A percentile compares a stretch with the other conserved stretches of the same genome.
Conservation (phyloP, 2,113 vertebrate genomes). For the Cervus canadensis region DNA sequence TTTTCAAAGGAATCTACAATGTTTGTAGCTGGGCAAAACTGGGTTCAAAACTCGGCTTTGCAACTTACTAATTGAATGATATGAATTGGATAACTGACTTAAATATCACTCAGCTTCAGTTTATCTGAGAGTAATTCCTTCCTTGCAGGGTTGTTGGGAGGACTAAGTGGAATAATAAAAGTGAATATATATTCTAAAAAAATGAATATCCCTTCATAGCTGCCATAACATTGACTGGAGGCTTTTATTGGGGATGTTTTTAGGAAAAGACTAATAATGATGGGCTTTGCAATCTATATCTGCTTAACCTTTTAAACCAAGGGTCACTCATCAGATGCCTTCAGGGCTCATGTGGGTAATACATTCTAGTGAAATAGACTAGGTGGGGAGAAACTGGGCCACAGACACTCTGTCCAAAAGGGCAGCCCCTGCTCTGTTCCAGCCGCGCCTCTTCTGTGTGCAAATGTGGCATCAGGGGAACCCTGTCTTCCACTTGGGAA, state of each 20-base stretch:
- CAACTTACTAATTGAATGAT: neutral
- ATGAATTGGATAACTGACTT: neutral
- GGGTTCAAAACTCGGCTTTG: neutral
- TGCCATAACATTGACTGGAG: neutral
- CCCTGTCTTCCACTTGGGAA: neutral
- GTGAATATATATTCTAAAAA: neutral
- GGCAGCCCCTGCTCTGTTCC: rapidly evolving
- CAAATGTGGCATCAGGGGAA: no score
- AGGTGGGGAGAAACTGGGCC: rapidly evolving
- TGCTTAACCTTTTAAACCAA: neutral
- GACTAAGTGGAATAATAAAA: neutral
- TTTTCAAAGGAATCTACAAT: neutral
- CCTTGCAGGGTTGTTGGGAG: neutral
- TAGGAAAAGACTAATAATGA: neutral
- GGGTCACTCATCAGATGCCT: neutral
- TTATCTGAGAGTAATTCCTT: neutral
- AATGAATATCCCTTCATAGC: neutral
- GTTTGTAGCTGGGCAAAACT: neutral
- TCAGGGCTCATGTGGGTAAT: neutral
- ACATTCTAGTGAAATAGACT: neutral
- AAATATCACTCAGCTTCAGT: neutral
- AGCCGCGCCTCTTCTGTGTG: no score
- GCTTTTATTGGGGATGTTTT: neutral
- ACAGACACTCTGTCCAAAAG: neutral
- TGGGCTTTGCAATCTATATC: neutral